Conservation (phyloP, 2,113 vertebrate species). For the Elgaria multicarinata region DNA sequence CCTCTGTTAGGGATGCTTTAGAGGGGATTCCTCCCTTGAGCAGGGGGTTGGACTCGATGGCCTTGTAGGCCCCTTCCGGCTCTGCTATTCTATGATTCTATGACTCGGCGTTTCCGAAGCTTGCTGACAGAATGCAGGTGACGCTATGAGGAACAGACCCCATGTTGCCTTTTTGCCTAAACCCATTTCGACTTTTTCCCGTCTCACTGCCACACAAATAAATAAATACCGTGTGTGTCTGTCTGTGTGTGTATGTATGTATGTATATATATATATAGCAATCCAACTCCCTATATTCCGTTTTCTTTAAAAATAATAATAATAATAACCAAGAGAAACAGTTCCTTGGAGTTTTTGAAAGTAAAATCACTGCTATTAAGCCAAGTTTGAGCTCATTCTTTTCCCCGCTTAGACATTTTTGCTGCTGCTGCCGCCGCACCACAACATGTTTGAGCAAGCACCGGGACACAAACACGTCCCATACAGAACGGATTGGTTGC, state of each 20-base stretch:
- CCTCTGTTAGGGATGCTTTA: too few species aligned
- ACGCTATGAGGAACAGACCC: background rate
- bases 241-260: too few species aligned
- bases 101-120: too few species aligned
- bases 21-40: too few species aligned
- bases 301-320: background rate
- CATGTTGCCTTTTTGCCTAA: too few species aligned
- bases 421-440: conserved; percentile 70
- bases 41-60: too few species aligned
- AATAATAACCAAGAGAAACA: background rate
- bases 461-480: conserved; percentile 94
- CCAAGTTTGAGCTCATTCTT: conserved; percentile 57
- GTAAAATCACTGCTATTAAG: conserved; percentile 68
- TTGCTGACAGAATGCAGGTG: background rate
- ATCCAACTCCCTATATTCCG: background rate
- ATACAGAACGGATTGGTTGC: conserved; percentile 91
- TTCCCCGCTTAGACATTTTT: conserved; percentile 80
- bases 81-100: too few species aligned
- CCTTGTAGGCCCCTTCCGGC: too few species aligned
- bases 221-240: background rate
- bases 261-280: too few species aligned
- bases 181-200: background rate
- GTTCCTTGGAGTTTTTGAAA: background rate
- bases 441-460: conserved; percentile 90
- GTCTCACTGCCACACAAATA: background rate